Evolutionary conservation across 2,888 invertebrate genomes (phyloP), one percentile per base, ranked within the genome.

Genomic region (Lymantria monacha): DNA sequence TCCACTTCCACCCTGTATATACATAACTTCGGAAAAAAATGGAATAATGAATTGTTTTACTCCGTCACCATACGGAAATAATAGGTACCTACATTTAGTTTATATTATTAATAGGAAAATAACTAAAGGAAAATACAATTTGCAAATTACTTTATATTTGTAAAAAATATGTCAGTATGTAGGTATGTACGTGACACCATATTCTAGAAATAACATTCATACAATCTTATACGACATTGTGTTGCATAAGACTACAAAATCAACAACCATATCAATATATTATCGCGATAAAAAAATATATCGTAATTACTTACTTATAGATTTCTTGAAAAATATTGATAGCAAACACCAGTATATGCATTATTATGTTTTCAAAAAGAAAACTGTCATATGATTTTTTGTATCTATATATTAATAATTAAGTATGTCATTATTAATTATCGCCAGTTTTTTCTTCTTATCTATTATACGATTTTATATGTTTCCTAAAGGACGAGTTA

Each of bases 171-270:
- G 38, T 38, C n/a, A 38, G 13, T 42, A 44, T 1, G 15, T 12
- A 11, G 14, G 40, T 44, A 38, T 10, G 13, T 55, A 55, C 53
- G 52, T 66, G 52, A 47, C 55, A 9, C 15, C 15, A 45, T 33
- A 53, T 66, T 67, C 62, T 67, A 60, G 67, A 66, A 60, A 57
- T 51, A 11, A 49, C 48, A 44, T 42, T 44, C 22, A 51, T 43
- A 57, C 45, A 43, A 53, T 47, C 45, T 44, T 10, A 33, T 60
- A 53, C 22, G 22, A 22, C n/a, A 45, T 48, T 61, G 68, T 50
- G 63, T 77, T 77, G 71, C 75, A 77, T 76, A 77, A 78, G n/a
- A 7, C 53, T 57, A 57, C 44, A 36, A 13, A 40, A 72, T 71
- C 69, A 62, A 55, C 46, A 61, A 64, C 33, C 30, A 31, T 61